These are phyloP conservation scores for Phrixothrix hirtus DNA, from an alignment of 2,888 invertebrate genomes.

Conservation along the genomic window DNA sequence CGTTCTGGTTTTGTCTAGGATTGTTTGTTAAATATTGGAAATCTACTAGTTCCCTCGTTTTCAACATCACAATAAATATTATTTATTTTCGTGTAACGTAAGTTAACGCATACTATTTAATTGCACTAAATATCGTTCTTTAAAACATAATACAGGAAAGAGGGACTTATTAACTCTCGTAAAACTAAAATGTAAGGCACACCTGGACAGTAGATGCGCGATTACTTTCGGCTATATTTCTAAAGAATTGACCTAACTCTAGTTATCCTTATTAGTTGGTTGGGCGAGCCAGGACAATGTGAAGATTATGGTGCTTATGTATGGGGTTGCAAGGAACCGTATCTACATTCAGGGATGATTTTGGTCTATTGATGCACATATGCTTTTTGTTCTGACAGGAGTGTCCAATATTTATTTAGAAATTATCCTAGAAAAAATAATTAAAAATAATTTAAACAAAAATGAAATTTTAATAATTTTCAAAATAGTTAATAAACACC, in stretches of 20 bases:
- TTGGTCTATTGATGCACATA: constrained; percentile 44
- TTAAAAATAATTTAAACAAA: neutral
- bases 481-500: no score
- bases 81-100: no score
- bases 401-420: no score
- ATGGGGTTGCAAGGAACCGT: constrained; percentile 37
- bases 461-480: neutral
- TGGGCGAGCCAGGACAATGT: constrained; percentile 48
- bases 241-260: constrained; percentile 57
- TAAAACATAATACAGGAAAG: no score
- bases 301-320: constrained; percentile 46
- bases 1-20: no score
- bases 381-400: constrained; percentile 37
- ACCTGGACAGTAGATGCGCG: constrained; percentile 48
- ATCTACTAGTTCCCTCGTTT: no score
- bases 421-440: neutral
- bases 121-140: no score
- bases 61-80: no score
- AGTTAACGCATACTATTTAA: no score
- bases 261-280: constrained; percentile 57
- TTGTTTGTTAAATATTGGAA: no score
- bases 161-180: constrained; percentile 21
- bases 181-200: constrained; percentile 35
- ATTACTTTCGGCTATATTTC: constrained; percentile 43
- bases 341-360: constrained; percentile 44